These are phyloP conservation scores for Hyles euphorbiae DNA, from an alignment of 1,140 invertebrate species.

Conservation along the genomic window DNA sequence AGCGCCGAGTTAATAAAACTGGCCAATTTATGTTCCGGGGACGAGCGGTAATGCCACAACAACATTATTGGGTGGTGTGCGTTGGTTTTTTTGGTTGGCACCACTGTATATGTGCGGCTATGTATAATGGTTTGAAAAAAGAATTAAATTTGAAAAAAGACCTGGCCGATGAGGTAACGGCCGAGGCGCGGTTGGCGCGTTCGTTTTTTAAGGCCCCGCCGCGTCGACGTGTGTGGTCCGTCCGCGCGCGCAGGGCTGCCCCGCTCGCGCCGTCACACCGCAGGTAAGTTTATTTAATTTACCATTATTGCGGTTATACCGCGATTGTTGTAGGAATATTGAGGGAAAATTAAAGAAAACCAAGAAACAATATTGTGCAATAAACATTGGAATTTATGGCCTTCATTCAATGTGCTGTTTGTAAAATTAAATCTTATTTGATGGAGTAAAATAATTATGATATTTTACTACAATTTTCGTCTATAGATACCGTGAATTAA, in stretches of 20 bases:
- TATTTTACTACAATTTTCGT: too few relatives aligned
- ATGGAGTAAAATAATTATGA: too few relatives aligned
- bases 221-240: constrained; percentile 48
- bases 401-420: too few relatives aligned
- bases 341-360: too few relatives aligned
- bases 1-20: constrained; percentile 20
- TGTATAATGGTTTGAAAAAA: constrained; percentile 36
- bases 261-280: neutral
- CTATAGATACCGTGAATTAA: too few relatives aligned
- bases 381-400: too few relatives aligned
- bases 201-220: constrained; percentile 43
- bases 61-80: constrained; percentile 28
- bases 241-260: constrained; percentile 1
- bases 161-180: constrained; percentile 49
- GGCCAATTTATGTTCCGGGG: constrained; percentile 8
- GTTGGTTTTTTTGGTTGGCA: constrained; percentile 22
- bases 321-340: too few relatives aligned
- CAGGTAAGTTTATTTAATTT: too few relatives aligned
- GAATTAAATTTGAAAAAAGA: constrained; percentile 39
- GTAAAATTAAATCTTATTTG: too few relatives aligned
- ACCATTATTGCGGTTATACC: too few relatives aligned
- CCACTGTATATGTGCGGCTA: constrained; percentile 22
- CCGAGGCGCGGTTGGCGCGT: constrained; percentile 47
- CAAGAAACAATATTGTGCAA: too few relatives aligned
- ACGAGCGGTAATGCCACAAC: constrained; percentile 28